phyloP scores from a whole-genome alignment of 2,113 vertebrate genomes.

The Pampusana beccarii region DNA sequence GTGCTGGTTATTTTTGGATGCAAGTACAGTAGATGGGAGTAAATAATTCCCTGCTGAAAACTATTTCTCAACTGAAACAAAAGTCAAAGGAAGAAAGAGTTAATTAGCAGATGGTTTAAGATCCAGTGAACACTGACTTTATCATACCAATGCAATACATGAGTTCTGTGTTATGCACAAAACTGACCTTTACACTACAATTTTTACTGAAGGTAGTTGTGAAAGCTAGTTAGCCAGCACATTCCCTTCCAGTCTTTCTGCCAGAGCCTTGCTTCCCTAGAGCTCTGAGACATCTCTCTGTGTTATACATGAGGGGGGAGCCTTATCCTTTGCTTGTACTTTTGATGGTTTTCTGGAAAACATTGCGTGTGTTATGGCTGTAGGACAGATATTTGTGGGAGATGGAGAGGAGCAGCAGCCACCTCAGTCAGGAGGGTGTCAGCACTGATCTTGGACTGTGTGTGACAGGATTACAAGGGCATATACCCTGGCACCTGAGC shows the following conservation, averaged over 20 bases:
- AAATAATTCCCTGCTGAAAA: not conserved
- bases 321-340: not conserved
- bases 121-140: not conserved
- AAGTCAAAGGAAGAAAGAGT: not conserved
- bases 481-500: not conserved
- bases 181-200: fast-evolving
- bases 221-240: not conserved
- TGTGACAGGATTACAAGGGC: not conserved
- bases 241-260: not conserved
- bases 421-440: not conserved
- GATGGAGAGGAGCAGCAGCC: not conserved
- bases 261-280: not conserved
- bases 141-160: not conserved
- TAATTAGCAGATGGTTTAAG: not conserved
- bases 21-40: not conserved
- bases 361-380: not conserved
- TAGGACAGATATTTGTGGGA: not conserved
- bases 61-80: not conserved
- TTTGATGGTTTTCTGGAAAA: not conserved
- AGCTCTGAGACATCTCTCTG: not conserved
- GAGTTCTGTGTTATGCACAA: not conserved
- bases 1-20: not conserved
- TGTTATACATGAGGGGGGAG: not conserved
- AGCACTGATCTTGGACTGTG: not conserved
- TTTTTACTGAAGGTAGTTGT: not conserved